These are phyloP conservation scores for Drosophila triauraria DNA, from an alignment of 1,140 invertebrate species.

Conservation along the genomic window DNA sequence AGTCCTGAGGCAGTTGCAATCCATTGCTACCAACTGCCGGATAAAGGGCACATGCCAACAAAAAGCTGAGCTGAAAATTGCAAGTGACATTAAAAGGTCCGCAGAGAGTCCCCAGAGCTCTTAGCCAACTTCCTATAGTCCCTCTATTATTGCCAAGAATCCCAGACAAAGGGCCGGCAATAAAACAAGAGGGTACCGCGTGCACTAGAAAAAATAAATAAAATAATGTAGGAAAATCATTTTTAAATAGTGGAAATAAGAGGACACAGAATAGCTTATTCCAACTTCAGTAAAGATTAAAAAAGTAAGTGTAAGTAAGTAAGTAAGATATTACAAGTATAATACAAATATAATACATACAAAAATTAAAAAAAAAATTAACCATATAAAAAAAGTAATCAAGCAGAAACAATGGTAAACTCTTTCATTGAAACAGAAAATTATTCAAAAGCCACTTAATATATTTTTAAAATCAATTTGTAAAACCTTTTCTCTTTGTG, in stretches of 20 bases:
- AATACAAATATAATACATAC: too few species aligned
- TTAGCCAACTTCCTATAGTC: constrained; percentile 9
- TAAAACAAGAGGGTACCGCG: constrained; percentile 30
- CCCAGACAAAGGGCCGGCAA: constrained; percentile 33
- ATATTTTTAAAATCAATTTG: not conserved
- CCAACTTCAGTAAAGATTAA: too few species aligned
- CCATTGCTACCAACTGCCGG: constrained; percentile 19
- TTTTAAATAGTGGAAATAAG: too few species aligned
- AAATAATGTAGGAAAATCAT: too few species aligned
- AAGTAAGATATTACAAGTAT: too few species aligned
- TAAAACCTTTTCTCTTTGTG: constrained; percentile 11
- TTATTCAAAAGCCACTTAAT: too few species aligned
- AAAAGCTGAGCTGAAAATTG: constrained; percentile 48
- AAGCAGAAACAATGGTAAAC: not conserved
- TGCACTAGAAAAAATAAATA: constrained; percentile 5
- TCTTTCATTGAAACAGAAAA: not conserved
- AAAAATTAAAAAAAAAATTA: too few species aligned
- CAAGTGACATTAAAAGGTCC: constrained; percentile 72
- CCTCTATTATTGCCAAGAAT: constrained; percentile 10
- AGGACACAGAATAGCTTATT: too few species aligned
- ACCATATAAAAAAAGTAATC: too few species aligned
- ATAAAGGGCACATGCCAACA: constrained; percentile 35
- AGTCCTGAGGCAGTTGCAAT: constrained; percentile 30
- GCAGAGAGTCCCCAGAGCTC: constrained; percentile 45
- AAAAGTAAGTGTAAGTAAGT: too few species aligned